phyloP scores from a whole-genome alignment of 2,797 vertebrate genomes.

The Acrossocheilus fasciatus region DNA sequence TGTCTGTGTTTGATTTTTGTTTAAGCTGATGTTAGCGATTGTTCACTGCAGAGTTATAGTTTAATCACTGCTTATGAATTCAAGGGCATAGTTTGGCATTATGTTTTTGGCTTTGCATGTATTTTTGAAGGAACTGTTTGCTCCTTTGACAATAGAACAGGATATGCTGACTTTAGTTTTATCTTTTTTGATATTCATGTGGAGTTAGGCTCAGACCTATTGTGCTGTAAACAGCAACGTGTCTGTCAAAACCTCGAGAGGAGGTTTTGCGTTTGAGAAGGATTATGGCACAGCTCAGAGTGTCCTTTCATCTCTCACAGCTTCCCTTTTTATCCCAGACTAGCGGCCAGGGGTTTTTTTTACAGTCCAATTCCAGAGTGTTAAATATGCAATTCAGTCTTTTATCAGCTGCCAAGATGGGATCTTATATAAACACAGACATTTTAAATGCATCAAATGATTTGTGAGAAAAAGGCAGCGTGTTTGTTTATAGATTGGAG shows the following conservation, averaged over 20 bases:
- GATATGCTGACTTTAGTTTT: not conserved
- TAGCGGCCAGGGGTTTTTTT: not conserved
- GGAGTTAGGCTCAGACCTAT: not conserved
- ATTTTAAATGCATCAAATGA: not conserved
- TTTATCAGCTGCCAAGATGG: slow-evolving; percentile 13
- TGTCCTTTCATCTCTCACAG: slow-evolving; percentile 4
- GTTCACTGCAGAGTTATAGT: slow-evolving; percentile 14
- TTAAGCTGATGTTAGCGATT: slow-evolving; percentile 10
- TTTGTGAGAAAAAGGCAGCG: not conserved
- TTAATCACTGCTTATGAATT: slow-evolving; percentile 17
- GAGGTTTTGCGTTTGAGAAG: not conserved
- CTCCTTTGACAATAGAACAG: not conserved
- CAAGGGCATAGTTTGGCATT: not conserved
- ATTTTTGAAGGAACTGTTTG: not conserved
- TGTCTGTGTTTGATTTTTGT: slow-evolving; percentile 12
- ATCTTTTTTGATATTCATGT: not conserved
- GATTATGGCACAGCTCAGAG: not conserved
- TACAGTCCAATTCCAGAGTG: not conserved
- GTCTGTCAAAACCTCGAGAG: not conserved
- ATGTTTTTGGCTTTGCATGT: not conserved
- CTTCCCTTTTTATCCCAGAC: slow-evolving; percentile 25
- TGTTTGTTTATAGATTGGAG: slow-evolving; percentile 13
- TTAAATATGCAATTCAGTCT: slow-evolving; percentile 1
- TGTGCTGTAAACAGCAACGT: not conserved
- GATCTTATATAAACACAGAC: not conserved